A percentile compares a stretch with the other conserved stretches of the same genome.
Conservation (phyloP, 2,113 vertebrate genomes). For the Rhagologus leucostigma region DNA sequence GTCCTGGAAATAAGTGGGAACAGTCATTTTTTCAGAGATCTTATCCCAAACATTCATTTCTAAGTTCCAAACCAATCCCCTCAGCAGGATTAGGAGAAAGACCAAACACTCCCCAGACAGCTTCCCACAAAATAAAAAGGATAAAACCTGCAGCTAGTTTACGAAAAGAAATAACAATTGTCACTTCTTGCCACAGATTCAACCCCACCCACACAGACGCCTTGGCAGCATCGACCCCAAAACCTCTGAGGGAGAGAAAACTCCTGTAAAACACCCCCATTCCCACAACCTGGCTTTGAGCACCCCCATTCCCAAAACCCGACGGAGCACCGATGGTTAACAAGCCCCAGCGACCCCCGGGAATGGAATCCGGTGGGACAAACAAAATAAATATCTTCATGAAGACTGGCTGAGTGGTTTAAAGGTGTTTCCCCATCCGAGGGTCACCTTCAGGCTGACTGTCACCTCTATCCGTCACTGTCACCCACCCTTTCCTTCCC, state of each 20-base stretch:
- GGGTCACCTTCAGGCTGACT: rapidly evolving
- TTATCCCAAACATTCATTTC: neutral
- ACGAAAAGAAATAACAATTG: neutral
- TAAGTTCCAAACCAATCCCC: neutral
- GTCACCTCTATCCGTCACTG: rapidly evolving
- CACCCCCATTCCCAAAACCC: neutral
- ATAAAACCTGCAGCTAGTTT: neutral
- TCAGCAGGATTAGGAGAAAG: neutral
- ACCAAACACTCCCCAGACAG: neutral
- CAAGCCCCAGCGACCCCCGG: neutral
- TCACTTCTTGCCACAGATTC: neutral
- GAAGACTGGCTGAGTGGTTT: neutral
- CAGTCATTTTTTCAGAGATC: neutral
- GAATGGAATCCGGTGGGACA: neutral
- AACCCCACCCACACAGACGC: neutral
- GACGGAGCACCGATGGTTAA: neutral
- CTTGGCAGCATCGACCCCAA: neutral
- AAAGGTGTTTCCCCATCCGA: neutral
- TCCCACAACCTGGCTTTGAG: neutral
- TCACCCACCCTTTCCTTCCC: neutral
- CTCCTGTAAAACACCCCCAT: rapidly evolving
- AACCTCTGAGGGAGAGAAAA: neutral
- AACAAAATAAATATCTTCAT: neutral
- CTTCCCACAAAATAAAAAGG: neutral
- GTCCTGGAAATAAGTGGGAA: neutral